Evolutionary conservation across 2,797 vertebrate genomes (phyloP), one percentile per base, ranked within the genome.

Genomic region (Oreortyx pictus): DNA sequence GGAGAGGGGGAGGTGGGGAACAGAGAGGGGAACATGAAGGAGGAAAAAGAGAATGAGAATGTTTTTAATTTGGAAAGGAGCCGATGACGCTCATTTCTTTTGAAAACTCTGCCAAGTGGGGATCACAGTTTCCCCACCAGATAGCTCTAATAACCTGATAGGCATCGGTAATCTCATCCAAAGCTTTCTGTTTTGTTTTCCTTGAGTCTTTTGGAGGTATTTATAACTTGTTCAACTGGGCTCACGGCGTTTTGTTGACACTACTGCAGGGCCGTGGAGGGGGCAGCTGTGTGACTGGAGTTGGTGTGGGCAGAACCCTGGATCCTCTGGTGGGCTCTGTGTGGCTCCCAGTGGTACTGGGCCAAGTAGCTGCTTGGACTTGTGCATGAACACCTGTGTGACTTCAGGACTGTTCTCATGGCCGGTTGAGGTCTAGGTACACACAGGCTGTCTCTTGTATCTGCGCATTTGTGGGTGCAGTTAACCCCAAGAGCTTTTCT

Each of bases 61-160:
- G 27, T 76, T 92, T 92, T 81, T 92, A 85, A 79, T 83, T 96
- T 89, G 84, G 57, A 50, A 43, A 88, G 91, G 82, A 88, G 77
- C 57, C 4, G 8, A 33, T 86, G 77, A 72, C 74, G 78, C 37
- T 66, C 19, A 46, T 70, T 64, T 88, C 87, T 91, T 90, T 52
- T 80, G 75, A 93, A 79, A 79, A 68, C 65, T 24, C 52, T 70
- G 57, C 74, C 85, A 91, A 80, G 18, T 1, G 3, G 90, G 82
- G 72, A 94, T 90, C 59, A 54, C 77, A 23, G 37, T 84, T 90
- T 68, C 19, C 37, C 4, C 23, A 81, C 56, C 57, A 78, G 89
- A 56, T 20, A 83, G 37, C 82, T 82, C 37, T 67, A 33, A 65
- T 49, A 86, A 86, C 52, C 13, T 2, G 11, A 79, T 86, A 67